phyloP scores from a whole-genome alignment of 2,113 vertebrate genomes.

The Vidua macroura region DNA sequence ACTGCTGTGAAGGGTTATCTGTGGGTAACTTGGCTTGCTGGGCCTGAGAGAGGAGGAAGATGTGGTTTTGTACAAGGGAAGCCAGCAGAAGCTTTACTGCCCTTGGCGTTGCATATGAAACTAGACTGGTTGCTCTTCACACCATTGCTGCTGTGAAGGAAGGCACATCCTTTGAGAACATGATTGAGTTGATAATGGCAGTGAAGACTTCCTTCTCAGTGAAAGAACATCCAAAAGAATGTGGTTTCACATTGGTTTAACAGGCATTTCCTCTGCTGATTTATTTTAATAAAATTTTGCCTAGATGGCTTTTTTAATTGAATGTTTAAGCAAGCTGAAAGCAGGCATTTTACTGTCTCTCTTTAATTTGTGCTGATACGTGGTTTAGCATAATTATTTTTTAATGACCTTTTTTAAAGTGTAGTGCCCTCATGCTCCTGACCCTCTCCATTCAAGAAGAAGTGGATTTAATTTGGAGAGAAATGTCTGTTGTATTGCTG shows the following conservation, averaged over 20 bases:
- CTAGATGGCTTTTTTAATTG: slow-evolving; percentile 18
- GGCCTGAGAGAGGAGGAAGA: background rate
- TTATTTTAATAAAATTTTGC: slow-evolving; percentile 6
- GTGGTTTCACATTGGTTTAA: background rate
- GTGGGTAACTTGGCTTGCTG: background rate
- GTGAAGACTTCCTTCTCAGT: background rate
- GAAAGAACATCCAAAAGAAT: background rate
- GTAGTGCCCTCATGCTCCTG: background rate
- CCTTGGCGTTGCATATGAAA: background rate
- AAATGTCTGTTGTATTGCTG: background rate
- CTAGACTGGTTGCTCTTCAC: background rate
- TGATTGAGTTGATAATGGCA: background rate
- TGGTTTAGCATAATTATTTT: slow-evolving; percentile 43
- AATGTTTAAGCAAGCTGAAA: slow-evolving; percentile 19
- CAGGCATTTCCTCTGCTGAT: background rate
- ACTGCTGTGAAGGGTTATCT: background rate
- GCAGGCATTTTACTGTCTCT: background rate
- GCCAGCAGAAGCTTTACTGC: background rate
- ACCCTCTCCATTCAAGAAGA: background rate
- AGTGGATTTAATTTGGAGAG: slow-evolving; percentile 1
- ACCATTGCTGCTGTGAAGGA: background rate
- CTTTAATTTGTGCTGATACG: slow-evolving; percentile 5
- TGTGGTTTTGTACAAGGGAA: background rate
- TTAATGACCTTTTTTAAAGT: background rate
- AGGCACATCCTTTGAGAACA: background rate